Evolutionary conservation across 2,113 vertebrate species (phyloP), one percentile per base, ranked within the genome.

Genomic region (Ornithorhynchus anatinus): DNA sequence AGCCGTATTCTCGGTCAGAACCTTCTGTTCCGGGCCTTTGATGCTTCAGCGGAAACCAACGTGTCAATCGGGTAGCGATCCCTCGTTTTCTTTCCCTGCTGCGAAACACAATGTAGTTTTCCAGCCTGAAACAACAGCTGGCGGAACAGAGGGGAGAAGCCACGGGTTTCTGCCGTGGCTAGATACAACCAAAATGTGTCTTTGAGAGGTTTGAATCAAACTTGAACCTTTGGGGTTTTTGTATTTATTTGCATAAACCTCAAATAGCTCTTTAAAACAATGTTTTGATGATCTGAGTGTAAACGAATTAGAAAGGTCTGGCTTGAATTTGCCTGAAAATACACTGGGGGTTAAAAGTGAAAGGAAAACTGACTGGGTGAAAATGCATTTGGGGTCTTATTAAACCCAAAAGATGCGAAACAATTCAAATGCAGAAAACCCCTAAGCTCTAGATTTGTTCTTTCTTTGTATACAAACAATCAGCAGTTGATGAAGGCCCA

Each of bases 1-100:
- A 81, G 77, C 8, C 61, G 60, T 72, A 71, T 62, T 54, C 74
- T 2, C 22, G 81, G 66, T 58, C 39, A 16, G 38, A 47, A 57
- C 45, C 50, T 7, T 1, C 0, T n/a, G 77, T 86, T 74, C 82
- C 38, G 0, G 10, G 57, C 67, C 70, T 61, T 78, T 59, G 78
- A 81, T 48, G n/a, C 75, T 81, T 60, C 56, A n/a, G 3, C 77
- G 54, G 1, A 0, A 79, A 50, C 39, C 59, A 66, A 31, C 8
- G 11, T 45, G 20, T 45, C 9, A 10, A 22, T 45, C 5, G 0
- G 8, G 35, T 38, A 35, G 74, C 62, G 68, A 84, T 67, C 45
- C 59, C n/a, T 7, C 31, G 0, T 4, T 27, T 74, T 70, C 59
- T 56, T 60, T 5, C 42, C 42, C 79, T 50, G 43, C 29, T 53